phyloP scores from a whole-genome alignment of 2,888 invertebrate genomes.

The Mycalesis mineus region DNA sequence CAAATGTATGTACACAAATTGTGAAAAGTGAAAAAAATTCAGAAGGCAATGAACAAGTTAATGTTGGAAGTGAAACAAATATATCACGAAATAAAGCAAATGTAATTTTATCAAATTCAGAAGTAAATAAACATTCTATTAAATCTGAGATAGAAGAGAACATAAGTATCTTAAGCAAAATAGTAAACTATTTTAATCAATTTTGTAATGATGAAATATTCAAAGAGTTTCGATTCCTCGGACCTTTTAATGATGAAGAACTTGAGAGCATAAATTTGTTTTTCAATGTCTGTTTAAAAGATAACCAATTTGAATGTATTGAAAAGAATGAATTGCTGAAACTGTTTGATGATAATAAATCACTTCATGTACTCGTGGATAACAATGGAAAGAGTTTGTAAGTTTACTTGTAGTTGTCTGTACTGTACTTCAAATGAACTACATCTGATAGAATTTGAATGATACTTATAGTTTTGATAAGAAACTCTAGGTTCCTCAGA shows the following conservation, averaged over 20 bases:
- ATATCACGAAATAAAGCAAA: no score
- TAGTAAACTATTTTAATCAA: constrained; percentile 44
- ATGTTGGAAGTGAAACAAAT: no score
- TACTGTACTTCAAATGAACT: no score
- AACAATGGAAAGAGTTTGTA: constrained; percentile 45
- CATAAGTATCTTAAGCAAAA: constrained; percentile 25
- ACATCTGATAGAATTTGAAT: no score
- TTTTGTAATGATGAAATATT: constrained; percentile 35
- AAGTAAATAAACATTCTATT: not conserved
- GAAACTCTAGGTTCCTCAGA: no score
- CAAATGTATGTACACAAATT: no score
- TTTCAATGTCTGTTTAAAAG: constrained; percentile 32
- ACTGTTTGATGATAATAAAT: constrained; percentile 31
- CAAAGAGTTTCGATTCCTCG: constrained; percentile 50
- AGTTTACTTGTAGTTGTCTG: no score
- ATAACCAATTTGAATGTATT: constrained; percentile 13
- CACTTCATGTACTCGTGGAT: constrained; percentile 37
- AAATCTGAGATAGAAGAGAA: not conserved
- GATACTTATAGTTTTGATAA: no score
- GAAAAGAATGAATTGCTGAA: constrained; percentile 20
- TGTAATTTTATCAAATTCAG: no score
- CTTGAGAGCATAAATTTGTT: constrained; percentile 39
- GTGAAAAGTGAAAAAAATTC: no score
- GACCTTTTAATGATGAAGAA: constrained; percentile 41
- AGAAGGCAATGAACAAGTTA: no score